Percentiles rank a stretch among this genome's conserved stretches.
phyloP scores from a whole-genome alignment of 2,888 invertebrate species.

The Habrosyne pyritoides region DNA sequence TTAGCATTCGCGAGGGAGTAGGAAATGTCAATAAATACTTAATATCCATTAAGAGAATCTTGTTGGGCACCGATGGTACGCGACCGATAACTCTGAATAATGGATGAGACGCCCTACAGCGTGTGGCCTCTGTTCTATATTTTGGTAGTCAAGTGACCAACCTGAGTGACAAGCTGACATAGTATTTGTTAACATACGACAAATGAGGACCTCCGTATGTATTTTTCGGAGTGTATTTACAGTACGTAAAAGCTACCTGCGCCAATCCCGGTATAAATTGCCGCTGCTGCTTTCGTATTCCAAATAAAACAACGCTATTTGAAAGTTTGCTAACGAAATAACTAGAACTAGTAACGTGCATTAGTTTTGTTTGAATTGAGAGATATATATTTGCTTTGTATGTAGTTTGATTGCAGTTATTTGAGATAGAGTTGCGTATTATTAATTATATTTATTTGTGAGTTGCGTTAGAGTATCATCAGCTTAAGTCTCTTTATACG shows the following conservation, averaged over 20 bases:
- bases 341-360: background rate
- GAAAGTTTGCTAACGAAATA: background rate
- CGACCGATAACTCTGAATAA: slow-evolving; percentile 61
- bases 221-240: background rate
- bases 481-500: no score
- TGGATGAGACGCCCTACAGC: slow-evolving; percentile 52
- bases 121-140: slow-evolving; percentile 50
- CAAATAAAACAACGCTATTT: background rate
- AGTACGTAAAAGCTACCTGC: background rate
- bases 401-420: background rate
- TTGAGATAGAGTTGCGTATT: background rate
- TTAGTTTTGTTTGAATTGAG: background rate
- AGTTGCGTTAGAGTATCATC: no score
- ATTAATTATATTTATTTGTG: background rate
- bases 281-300: background rate
- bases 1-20: slow-evolving; percentile 24
- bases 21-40: slow-evolving; percentile 61
- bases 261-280: background rate
- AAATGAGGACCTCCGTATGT: slow-evolving; percentile 28
- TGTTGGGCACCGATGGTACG: slow-evolving; percentile 45
- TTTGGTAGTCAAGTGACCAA: slow-evolving; percentile 33
- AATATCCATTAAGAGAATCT: slow-evolving; percentile 61
- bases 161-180: slow-evolving; percentile 19
- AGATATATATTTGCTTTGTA: background rate
- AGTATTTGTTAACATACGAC: slow-evolving; percentile 13